phyloP scores from a whole-genome alignment of 37 sponge, comb jelly and placozoan species.

The Sycon ciliatum region DNA sequence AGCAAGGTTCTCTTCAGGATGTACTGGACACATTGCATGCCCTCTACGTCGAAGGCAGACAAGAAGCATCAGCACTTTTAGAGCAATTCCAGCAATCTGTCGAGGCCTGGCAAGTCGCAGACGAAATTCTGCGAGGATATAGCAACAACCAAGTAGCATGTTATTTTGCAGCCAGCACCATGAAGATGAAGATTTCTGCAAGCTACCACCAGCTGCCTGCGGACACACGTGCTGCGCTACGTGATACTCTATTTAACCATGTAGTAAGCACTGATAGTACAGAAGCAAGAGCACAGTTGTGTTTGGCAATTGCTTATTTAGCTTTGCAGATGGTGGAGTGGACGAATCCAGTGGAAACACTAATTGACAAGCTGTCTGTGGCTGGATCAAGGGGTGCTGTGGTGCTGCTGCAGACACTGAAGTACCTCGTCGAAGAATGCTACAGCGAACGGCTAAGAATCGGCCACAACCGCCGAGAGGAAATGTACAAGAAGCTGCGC shows the following conservation, averaged over 20 bases:
- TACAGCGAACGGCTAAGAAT: background rate
- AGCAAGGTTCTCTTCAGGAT: too few relatives aligned
- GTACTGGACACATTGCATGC: too few relatives aligned
- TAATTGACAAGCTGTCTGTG: constrained; percentile 38
- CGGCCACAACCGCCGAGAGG: background rate
- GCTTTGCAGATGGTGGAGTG: constrained; percentile 76
- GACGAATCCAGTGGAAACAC: constrained; percentile 50
- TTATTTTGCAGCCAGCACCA: constrained; percentile 85
- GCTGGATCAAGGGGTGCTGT: constrained; percentile 30
- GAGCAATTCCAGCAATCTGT: constrained; percentile 50
- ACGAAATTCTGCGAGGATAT: constrained; percentile 45
- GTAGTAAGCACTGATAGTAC: too few relatives aligned
- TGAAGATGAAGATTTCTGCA: constrained; percentile 61
- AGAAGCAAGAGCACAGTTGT: too few relatives aligned
- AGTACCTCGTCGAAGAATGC: constrained; percentile 68
- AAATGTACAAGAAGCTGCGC: background rate
- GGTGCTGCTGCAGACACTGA: constrained; percentile 61
- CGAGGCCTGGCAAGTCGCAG: constrained; percentile 72
- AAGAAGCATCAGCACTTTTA: constrained; percentile 54
- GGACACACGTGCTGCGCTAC: constrained; percentile 53
- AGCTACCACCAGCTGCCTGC: constrained; percentile 60
- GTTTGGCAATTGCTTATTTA: constrained; percentile 78
- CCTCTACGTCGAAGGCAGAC: too few relatives aligned
- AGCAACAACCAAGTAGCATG: constrained; percentile 38
- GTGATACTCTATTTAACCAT: constrained; percentile 65